These are phyloP conservation scores for Itoplectis maculator DNA, from an alignment of 2,888 invertebrate genomes.

Conservation along the genomic window DNA sequence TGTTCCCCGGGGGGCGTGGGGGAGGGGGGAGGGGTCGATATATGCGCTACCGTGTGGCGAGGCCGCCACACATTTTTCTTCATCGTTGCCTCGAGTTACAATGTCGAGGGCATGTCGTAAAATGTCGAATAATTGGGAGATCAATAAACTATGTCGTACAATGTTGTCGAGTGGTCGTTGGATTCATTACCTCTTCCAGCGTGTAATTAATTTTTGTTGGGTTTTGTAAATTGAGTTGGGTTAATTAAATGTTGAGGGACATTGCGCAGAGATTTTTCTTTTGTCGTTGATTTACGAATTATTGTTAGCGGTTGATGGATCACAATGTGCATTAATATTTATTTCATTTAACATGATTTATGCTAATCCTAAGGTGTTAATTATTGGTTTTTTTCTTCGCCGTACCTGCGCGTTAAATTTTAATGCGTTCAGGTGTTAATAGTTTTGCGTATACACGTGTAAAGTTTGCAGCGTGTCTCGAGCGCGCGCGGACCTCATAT, in stretches of 20 bases:
- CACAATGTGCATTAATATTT: neutral
- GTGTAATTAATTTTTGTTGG: no score
- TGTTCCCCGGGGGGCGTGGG: neutral
- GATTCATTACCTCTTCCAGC: neutral
- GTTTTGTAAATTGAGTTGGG: no score
- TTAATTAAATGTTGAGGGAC: no score
- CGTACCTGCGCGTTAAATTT: neutral
- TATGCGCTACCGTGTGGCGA: neutral
- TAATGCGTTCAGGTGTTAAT: neutral
- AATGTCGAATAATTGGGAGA: neutral
- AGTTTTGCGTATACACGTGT: slow-evolving; percentile 5
- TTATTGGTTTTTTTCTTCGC: neutral
- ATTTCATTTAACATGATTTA: neutral
- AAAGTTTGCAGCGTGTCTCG: neutral
- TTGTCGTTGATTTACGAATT: neutral
- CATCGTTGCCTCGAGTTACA: neutral
- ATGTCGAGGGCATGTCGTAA: neutral
- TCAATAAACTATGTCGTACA: neutral
- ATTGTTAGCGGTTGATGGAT: neutral
- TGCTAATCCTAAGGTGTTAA: neutral
- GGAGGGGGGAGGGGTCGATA: neutral
- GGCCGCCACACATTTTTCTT: neutral
- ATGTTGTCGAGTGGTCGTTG: neutral
- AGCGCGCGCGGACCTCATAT: slow-evolving; percentile 10
- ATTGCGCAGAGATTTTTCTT: no score